Evolutionary conservation across 2,797 vertebrate species (phyloP), one percentile per base, ranked within the genome.

Genomic region (Bufotes viridis): DNA sequence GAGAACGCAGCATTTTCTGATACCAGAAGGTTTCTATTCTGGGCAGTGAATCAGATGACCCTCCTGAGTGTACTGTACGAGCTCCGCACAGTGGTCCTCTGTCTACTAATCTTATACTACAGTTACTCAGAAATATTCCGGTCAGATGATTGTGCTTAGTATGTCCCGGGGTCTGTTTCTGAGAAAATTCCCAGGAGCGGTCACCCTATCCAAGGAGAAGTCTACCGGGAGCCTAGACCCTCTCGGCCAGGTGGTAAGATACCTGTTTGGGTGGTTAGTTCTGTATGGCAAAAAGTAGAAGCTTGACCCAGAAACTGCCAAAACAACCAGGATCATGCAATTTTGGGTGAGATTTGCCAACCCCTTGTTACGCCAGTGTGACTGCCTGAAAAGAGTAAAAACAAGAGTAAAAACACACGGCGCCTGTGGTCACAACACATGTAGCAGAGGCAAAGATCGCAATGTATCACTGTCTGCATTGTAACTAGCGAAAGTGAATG

Each of bases 111-210:
- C 81, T 57, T 3, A 69, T 9, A 81, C 58, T 49, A 51, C 60
- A 26, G 29, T 14, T 15, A 60, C 20, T 8, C 34, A n/a, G n/a
- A 34, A 72, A 60, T 72, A 84, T 84, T 84, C 60, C 53, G 1
- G 20, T 84, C 82, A 84, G 53, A 74, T 72, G 82, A 74, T 60
- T 84, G 11, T 20, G 49, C 18, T 61, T 14, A 58, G 10, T 11
- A 53, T 9, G 34, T 55, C 18, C 17, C n/a, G 3, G 81, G 51
- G 65, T 22, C 70, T 3, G 1, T 53, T 53, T 2, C 10, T 51
- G 20, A 75, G 72, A 51, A 53, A 13, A 51, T 75, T 22, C 3
- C 18, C n/a, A 13, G 9, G 18, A 51, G 10, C 24, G 0, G 15
- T 14, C 20, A 49, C 20, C 42, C 10, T 13, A 2, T 20, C 20